Evolutionary conservation across 1,140 invertebrate species (phyloP).

Genomic region (Drosophila burlai): DNA sequence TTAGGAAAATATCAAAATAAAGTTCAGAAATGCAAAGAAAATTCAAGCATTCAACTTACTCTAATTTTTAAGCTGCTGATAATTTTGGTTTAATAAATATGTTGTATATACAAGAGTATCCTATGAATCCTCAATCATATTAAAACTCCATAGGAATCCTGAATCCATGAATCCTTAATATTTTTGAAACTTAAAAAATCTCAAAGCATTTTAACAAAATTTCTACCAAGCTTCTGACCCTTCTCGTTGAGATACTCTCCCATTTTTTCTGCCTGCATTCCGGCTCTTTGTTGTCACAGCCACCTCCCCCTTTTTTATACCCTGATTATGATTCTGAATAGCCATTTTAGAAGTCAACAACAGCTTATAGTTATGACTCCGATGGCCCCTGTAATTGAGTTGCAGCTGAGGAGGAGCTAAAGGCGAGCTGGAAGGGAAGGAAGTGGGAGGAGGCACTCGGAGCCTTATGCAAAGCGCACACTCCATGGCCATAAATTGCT

Average conservation of each 20-base stretch:
- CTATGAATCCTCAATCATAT: neutral
- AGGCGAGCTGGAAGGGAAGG: neutral
- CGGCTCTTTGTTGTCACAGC: constrained; percentile 19
- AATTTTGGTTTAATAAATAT: neutral
- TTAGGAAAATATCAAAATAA: too few species aligned
- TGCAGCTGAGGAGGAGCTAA: constrained; percentile 41
- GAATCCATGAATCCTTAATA: too few species aligned
- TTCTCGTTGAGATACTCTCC: neutral
- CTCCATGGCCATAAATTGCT: constrained; percentile 57
- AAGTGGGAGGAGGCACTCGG: constrained; percentile 3
- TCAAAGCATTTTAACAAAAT: neutral
- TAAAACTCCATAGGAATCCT: neutral
- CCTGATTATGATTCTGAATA: constrained; percentile 54
- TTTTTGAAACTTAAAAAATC: neutral
- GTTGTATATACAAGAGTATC: neutral
- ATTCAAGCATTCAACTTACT: too few species aligned
- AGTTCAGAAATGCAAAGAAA: neutral
- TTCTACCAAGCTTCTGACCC: neutral
- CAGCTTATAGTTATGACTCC: constrained; percentile 55
- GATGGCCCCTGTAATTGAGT: constrained; percentile 71
- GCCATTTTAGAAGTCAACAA: constrained; percentile 57
- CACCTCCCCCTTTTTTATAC: neutral
- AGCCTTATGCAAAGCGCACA: constrained; percentile 36
- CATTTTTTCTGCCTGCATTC: neutral
- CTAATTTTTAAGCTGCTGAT: too few species aligned